A percentile compares a stretch with the other conserved stretches of the same genome.
Evolutionary conservation across 2,888 invertebrate species (phyloP).

Genomic region (Elysia crispata): DNA sequence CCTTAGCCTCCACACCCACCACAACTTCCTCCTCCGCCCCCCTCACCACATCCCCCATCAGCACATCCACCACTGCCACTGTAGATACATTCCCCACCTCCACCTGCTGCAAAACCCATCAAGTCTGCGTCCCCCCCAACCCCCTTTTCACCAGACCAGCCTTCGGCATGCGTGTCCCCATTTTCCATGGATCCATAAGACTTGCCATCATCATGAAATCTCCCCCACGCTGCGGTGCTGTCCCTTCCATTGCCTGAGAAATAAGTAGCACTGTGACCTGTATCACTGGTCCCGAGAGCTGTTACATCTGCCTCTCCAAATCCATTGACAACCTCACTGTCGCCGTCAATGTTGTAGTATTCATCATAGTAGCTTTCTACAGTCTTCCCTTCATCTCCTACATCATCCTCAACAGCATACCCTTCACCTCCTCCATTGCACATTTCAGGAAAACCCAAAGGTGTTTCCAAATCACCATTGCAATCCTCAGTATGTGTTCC

Average conservation of each 20-base stretch:
- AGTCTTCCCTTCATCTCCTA: neutral
- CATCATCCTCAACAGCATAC: slow-evolving; percentile 31
- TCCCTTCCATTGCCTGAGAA: no score
- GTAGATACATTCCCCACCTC: slow-evolving; percentile 60
- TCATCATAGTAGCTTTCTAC: slow-evolving; percentile 42
- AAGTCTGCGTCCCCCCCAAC: slow-evolving; percentile 52
- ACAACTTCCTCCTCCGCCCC: slow-evolving; percentile 53
- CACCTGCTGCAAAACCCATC: neutral
- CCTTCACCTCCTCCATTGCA: slow-evolving; percentile 14
- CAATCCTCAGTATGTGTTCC: neutral
- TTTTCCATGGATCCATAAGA: slow-evolving; percentile 77
- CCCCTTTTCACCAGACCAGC: slow-evolving; percentile 62
- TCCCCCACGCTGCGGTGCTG: no score
- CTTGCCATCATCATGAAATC: no score
- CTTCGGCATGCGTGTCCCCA: slow-evolving; percentile 37
- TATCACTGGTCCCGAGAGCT: neutral
- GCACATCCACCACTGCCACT: slow-evolving; percentile 65
- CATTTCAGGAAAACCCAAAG: neutral
- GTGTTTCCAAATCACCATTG: slow-evolving; percentile 13
- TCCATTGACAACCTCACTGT: slow-evolving; percentile 30
- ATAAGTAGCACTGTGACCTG: neutral
- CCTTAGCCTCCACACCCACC: slow-evolving; percentile 53
- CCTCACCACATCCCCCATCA: slow-evolving; percentile 56
- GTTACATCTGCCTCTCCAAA: slow-evolving; percentile 6
- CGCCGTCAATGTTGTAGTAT: slow-evolving; percentile 45